Base-by-base conservation (phyloP, 2,113 vertebrate species). In the Zosterops hypoxanthus region DNA sequence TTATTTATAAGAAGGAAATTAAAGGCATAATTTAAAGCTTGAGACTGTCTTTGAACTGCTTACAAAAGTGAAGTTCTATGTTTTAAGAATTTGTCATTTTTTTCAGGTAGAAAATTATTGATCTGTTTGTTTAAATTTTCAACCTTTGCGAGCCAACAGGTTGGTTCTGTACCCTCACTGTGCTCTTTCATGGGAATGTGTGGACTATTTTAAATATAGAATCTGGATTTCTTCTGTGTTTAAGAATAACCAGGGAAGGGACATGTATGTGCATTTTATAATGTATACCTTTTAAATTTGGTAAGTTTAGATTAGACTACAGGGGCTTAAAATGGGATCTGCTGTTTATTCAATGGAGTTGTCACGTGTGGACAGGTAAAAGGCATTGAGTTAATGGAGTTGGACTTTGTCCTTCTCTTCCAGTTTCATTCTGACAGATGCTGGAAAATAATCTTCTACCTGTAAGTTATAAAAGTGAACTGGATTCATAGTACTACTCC, bases 231-330 rank as follows among this genome's bases (percentile, higher is more conserved):
- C 20, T 77, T 85, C 60, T 70, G 31, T 60, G 4, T 61, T 88
- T 47, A 82, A 59, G 33, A 39, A 29, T 41, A 44, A 41, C 3
- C 0, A 0, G 16, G 17, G 36, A 60, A 59, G 25, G 12, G 22
- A 11, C 12, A 9, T 5, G 4, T 41, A 18, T 0, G 0, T 34
- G 14, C 7, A 18, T 33, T 86, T 71, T 53, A 50, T 4, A 39
- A 41, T 5, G 4, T 15, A 14, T 31, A 5, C 36, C 6, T 56
- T 71, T 79, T 41, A 25, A 16, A 57, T 77, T 57, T 44, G 13
- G 4, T 34, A 78, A 23, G 39, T 39, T 39, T 28, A 24, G 21
- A 55, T 91, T n/a, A 70, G 63, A 36, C 36, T 49, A 21, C 13
- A 41, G 29, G 14, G 24, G 3, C 34, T 86, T 95, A 65, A 73